Percentiles rank a stretch among this genome's conserved stretches.
Conservation (phyloP, 2,888 invertebrate genomes). For the Lasioglossum vierecki region DNA sequence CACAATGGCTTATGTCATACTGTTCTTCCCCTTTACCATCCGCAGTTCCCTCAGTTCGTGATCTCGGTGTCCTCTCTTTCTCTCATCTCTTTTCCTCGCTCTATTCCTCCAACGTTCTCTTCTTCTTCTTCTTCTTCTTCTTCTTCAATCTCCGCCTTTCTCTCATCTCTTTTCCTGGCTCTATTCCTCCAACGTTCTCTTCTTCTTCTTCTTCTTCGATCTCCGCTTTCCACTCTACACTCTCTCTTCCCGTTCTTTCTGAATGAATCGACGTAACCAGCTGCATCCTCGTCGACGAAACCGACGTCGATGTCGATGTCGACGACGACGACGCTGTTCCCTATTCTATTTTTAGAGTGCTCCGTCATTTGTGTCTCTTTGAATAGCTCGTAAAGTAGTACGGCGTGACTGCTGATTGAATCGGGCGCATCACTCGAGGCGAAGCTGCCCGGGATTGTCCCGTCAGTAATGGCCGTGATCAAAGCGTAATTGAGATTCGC, state of each 20-base stretch:
- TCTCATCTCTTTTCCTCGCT: not conserved
- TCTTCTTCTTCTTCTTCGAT: conserved; percentile 10
- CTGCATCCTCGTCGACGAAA: conserved; percentile 26
- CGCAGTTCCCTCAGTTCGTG: not conserved
- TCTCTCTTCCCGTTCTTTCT: conserved; percentile 31
- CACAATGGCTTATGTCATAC: conserved; percentile 70
- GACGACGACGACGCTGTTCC: conserved; percentile 15
- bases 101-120: not conserved
- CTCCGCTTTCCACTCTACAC: conserved; percentile 1
- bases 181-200: not conserved
- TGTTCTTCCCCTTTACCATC: conserved; percentile 16
- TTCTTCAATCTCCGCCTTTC: not conserved
- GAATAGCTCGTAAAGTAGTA: conserved; percentile 51
- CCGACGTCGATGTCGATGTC: not conserved
- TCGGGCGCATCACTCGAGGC: conserved; percentile 43
- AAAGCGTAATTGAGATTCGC: conserved; percentile 56
- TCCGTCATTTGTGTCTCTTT: conserved; percentile 61
- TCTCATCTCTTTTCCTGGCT: not conserved
- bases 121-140: conserved; percentile 24
- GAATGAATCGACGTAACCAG: conserved; percentile 45
- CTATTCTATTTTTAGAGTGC: conserved; percentile 65
- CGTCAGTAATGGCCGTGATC: conserved; percentile 44
- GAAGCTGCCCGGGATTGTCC: conserved; percentile 45
- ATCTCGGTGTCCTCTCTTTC: conserved; percentile 1
- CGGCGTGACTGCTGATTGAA: conserved; percentile 59